A percentile compares a stretch with the other conserved stretches of the same genome.
These are phyloP conservation scores for Orchestia grillus DNA, from an alignment of 1,140 invertebrate genomes.

Conservation along the genomic window DNA sequence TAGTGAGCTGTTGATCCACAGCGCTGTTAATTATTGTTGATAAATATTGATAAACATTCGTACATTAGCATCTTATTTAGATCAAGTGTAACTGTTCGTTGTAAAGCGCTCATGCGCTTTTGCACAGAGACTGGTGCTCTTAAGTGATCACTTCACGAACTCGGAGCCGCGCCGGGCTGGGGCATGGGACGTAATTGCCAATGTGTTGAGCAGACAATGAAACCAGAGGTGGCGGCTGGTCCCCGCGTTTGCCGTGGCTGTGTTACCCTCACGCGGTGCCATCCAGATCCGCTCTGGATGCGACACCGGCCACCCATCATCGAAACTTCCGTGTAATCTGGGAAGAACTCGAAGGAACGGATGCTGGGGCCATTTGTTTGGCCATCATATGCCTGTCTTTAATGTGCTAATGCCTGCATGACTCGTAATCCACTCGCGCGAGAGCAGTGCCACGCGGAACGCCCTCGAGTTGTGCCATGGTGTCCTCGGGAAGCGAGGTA, in stretches of 20 bases:
- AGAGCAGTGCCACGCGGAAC: not conserved
- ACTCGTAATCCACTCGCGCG: not conserved
- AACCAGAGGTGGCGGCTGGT: not conserved
- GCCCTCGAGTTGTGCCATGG: not conserved
- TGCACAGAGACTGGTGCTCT: not conserved
- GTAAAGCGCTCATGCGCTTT: not conserved
- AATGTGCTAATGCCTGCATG: not conserved
- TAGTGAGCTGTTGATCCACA: not conserved
- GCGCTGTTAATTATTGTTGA: not conserved
- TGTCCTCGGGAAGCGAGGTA: not conserved
- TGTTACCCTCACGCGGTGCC: not conserved
- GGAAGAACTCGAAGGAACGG: not conserved
- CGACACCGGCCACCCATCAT: not conserved
- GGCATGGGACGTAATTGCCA: not conserved
- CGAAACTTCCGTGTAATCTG: constrained; percentile 30
- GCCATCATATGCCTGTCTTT: not conserved
- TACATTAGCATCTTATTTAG: not conserved
- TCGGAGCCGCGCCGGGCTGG: not conserved
- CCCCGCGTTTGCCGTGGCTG: not conserved
- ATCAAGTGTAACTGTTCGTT: not conserved
- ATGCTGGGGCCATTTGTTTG: constrained; percentile 1
- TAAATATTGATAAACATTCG: not conserved
- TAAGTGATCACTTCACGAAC: not conserved
- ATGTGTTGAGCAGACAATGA: not conserved
- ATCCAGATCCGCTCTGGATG: not conserved